Percentiles rank a stretch among this genome's conserved stretches.
phyloP scores from a whole-genome alignment of 1,140 invertebrate genomes.

The Aethina tumida region DNA sequence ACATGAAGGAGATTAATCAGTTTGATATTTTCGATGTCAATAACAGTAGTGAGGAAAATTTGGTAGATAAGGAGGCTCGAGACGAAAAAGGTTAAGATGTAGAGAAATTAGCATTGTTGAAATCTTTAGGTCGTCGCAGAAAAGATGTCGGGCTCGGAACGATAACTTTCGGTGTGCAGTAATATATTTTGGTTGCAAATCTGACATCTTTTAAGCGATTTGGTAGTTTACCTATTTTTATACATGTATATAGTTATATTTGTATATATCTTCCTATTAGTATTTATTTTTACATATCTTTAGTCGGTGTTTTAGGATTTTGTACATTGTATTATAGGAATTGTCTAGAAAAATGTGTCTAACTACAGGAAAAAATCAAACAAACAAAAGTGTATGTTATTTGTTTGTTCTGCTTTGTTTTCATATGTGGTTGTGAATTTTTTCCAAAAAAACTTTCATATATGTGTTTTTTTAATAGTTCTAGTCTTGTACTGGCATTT shows the following conservation, averaged over 20 bases:
- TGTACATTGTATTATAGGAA: conserved; percentile 17
- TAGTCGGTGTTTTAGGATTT: conserved; percentile 15
- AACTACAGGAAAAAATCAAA: conserved; percentile 4
- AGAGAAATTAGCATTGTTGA: conserved; percentile 11
- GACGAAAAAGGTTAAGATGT: conserved; percentile 7
- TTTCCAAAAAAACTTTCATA: not conserved
- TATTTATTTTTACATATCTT: conserved; percentile 22
- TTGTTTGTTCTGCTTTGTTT: no score
- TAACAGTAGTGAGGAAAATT: conserved; percentile 25
- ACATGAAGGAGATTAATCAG: conserved; percentile 28
- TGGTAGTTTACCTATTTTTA: conserved; percentile 14
- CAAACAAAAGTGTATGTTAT: not conserved
- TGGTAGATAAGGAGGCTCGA: conserved; percentile 18
- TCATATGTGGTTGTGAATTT: no score
- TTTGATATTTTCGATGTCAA: conserved; percentile 32
- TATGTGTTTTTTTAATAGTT: conserved; percentile 2
- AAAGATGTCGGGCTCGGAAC: not conserved
- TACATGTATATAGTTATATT: conserved; percentile 20
- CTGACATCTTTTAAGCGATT: conserved; percentile 6
- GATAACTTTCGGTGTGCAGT: not conserved
- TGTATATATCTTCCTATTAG: conserved; percentile 2
- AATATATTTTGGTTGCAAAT: conserved; percentile 1
- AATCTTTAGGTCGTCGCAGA: conserved; percentile 5
- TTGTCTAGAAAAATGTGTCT: conserved; percentile 8
- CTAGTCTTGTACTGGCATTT: not conserved